Evolutionary conservation across 2,888 invertebrate genomes (phyloP).

Genomic region (Eumerus sabulonum): DNA sequence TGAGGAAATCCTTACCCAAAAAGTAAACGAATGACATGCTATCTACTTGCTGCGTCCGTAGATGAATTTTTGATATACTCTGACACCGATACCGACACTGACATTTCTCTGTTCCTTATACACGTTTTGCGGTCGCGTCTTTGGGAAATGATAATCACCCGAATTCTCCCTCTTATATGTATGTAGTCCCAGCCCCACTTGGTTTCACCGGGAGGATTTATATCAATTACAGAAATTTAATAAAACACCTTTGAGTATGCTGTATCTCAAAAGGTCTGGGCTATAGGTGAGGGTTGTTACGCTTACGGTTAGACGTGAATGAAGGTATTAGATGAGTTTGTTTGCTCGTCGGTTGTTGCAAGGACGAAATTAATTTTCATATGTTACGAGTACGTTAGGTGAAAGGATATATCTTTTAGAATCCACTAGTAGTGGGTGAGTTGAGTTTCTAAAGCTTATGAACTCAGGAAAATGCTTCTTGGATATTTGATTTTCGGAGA

Average conservation of each 20-base stretch:
- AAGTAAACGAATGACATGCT: constrained; percentile 4
- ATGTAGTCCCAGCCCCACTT: neutral
- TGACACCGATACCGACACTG: constrained; percentile 27
- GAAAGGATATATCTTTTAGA: no score
- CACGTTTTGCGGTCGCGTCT: constrained; percentile 21
- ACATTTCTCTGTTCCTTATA: constrained; percentile 32
- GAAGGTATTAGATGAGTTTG: no score
- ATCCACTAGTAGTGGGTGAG: no score
- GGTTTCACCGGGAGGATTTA: constrained; percentile 43
- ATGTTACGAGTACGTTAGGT: no score
- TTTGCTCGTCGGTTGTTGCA: no score
- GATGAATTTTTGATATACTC: constrained; percentile 65
- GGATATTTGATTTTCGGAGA: no score
- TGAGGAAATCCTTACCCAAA: neutral
- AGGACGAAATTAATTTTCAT: no score
- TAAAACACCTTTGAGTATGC: constrained; percentile 50
- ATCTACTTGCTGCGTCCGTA: neutral
- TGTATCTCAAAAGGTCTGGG: constrained; percentile 29
- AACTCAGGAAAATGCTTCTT: no score
- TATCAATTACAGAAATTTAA: constrained; percentile 67
- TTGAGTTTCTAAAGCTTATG: no score
- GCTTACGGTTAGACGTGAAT: no score
- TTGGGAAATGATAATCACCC: constrained; percentile 38
- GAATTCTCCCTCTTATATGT: constrained; percentile 9
- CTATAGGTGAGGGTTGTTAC: constrained; percentile 15